phyloP scores from a whole-genome alignment of 2,113 vertebrate genomes.

The Triplophysa tibetana region DNA sequence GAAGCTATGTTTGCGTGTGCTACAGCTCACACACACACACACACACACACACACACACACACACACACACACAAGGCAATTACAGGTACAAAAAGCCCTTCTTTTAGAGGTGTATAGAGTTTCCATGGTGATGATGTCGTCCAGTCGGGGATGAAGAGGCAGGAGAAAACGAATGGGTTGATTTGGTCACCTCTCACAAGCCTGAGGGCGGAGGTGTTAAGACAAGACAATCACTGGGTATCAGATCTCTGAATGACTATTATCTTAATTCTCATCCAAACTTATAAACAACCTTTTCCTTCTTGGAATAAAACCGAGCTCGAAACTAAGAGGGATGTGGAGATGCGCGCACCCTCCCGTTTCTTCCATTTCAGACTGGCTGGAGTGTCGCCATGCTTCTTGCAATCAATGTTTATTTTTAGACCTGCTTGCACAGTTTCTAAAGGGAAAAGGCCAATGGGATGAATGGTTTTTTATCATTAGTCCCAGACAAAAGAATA shows the following conservation, averaged over 20 bases:
- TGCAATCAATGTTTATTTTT: constrained; percentile 55
- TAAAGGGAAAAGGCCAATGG: constrained; percentile 41
- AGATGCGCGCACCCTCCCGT: constrained; percentile 22
- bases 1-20: constrained; percentile 13
- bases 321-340: background rate
- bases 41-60: background rate
- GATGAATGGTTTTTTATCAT: constrained; percentile 50
- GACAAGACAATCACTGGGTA: background rate
- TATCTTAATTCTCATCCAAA: background rate
- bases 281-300: background rate
- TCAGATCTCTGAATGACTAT: background rate
- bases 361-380: constrained; percentile 25
- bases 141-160: constrained; percentile 19
- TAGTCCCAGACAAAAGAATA: constrained; percentile 41
- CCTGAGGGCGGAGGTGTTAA: constrained; percentile 1
- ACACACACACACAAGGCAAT: constrained; percentile 17
- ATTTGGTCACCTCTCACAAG: constrained; percentile 27
- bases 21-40: background rate
- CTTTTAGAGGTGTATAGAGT: constrained; percentile 8
- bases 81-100: constrained; percentile 20
- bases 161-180: constrained; percentile 38
- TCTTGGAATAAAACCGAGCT: background rate
- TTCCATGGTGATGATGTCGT: constrained; percentile 48
- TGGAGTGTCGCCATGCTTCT: constrained; percentile 34
- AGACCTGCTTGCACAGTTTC: constrained; percentile 36